These are phyloP conservation scores for Onychomys arenicola DNA, from an alignment of 2,797 vertebrate species.

Conservation along the genomic window DNA sequence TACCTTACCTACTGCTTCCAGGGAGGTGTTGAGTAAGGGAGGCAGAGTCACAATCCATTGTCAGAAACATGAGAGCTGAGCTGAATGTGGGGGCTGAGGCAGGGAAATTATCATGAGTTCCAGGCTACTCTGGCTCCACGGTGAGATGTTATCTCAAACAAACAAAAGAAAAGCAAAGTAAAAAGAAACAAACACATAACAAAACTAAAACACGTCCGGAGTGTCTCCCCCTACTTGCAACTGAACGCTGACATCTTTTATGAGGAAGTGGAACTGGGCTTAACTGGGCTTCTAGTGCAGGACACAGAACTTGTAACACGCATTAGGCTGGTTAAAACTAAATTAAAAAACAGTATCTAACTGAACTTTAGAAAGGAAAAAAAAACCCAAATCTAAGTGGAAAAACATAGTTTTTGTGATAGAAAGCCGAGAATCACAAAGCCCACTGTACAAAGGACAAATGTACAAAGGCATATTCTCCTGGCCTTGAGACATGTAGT, in stretches of 20 bases:
- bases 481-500: slow-evolving; percentile 4
- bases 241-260: background rate
- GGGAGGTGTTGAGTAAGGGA: background rate
- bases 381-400: background rate
- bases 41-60: background rate
- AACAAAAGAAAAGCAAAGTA: background rate
- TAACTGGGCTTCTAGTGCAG: background rate
- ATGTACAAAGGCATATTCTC: background rate
- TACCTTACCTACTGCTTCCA: no score
- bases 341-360: background rate
- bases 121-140: background rate
- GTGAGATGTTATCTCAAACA: background rate
- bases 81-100: background rate
- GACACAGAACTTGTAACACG: background rate
- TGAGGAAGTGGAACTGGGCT: background rate
- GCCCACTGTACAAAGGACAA: background rate
- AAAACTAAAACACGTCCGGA: background rate
- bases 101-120: background rate
- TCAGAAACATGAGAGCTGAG: background rate
- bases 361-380: background rate
- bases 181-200: background rate
- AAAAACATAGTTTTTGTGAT: background rate
- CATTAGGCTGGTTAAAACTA: background rate
- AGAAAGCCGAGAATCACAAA: background rate
- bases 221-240: background rate